Evolutionary conservation across 1,140 invertebrate species (phyloP).

Genomic region (Pemphigus obesinymphae): DNA sequence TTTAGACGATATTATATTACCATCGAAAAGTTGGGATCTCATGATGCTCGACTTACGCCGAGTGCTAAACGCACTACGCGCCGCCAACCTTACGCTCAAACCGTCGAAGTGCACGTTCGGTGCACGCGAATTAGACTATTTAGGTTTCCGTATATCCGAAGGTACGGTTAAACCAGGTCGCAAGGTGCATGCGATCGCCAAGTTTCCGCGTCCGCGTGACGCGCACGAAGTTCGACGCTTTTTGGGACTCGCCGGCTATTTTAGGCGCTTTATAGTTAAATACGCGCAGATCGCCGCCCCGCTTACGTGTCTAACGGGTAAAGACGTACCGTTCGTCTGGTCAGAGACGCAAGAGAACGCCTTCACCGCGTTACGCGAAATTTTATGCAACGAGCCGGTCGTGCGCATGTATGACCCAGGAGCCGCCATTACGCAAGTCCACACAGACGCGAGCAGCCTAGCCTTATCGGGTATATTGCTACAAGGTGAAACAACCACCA

Average conservation of each 20-base stretch:
- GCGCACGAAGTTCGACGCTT: not conserved
- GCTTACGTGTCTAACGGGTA: not conserved
- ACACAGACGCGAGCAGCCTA: not conserved
- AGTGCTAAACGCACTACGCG: not conserved
- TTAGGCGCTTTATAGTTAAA: no score
- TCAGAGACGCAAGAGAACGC: not conserved
- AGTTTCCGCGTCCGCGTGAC: not conserved
- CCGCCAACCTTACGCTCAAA: not conserved
- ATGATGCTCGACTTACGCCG: not conserved
- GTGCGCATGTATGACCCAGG: not conserved
- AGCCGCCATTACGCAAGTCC: not conserved
- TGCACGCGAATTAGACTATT: not conserved
- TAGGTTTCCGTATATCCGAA: not conserved
- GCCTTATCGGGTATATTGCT: not conserved
- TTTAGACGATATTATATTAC: slow-evolving; percentile 14
- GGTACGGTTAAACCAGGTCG: not conserved
- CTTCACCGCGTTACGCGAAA: not conserved
- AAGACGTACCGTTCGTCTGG: not conserved
- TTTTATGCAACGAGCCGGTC: not conserved
- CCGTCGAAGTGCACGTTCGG: not conserved
- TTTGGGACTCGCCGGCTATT: no score
- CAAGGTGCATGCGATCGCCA: not conserved
- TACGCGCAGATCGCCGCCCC: no score
- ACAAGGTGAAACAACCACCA: not conserved
- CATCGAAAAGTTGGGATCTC: not conserved